Evolutionary conservation across 2,888 invertebrate genomes (phyloP), one percentile per base, ranked within the genome.

Genomic region (Xestia rhomboidea): DNA sequence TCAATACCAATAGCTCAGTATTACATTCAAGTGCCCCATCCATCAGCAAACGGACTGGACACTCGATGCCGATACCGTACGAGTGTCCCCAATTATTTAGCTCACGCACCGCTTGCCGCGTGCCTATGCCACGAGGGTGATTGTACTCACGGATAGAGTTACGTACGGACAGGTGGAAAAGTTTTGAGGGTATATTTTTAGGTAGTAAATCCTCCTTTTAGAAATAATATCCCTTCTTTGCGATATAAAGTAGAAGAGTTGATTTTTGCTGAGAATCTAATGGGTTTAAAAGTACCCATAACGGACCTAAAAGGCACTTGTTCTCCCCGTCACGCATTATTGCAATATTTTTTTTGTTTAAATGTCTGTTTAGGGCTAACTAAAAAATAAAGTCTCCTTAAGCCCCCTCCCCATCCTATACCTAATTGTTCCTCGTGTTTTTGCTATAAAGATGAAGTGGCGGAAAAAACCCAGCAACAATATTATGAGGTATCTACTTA

Each of bases 31-130:
- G 27, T 77, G 70, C 5, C 41, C 70, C 46, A 77, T 41, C 67
- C 67, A 57, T 68, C 63, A 81, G 30, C 66, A 78, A 75, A 75
- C 73, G 73, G 34, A 76, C 41, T 72, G 83, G 88, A 75, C 73
- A 90, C 75, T 71, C 77, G 88, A 90, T 87, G 84, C 86, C 69
- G 92, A 92, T 90, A 79, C 91, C 89, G 38, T 82, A 90, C 79
- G 83, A 90, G 81, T 86, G 89, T 79, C 73, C 87, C 86, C 87
- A 90, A 91, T 91, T 90, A 91, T 87, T 84, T 76, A 69, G 86
- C 87, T 90, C 82, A 86, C 86, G 89, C 85, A 84, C 76, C 89
- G 86, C 83, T 89, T 83, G 74, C 71, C 76, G 78, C 86, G 80
- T 81, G 89, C 84, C 81, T 87, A 80, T 84, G 84, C 80, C 87